Base-by-base conservation (phyloP, 2,888 invertebrate genomes). In the Auanema sp. region DNA sequence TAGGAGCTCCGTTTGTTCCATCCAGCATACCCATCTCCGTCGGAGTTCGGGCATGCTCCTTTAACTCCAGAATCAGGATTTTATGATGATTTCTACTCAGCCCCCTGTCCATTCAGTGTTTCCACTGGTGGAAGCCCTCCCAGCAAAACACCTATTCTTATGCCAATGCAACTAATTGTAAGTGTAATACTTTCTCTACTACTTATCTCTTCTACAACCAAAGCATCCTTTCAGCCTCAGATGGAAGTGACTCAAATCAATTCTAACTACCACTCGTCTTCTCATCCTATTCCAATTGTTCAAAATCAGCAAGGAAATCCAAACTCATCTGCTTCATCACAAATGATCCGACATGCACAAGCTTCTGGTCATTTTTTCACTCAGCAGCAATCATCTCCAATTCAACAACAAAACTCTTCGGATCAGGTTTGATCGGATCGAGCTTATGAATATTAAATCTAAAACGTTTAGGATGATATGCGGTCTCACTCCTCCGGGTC, bases 61-160 rank as follows among this genome's bases (percentile, higher is more conserved):
- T 42, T 74, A 47, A 77, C 78, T 3, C 79, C 79, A 1, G 79
- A 79, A 62, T 68, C 68, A 24, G 79, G 79, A 44, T 79, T 74
- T 64, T 78, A 76, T 68, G 79, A 79, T 12, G 78, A 78, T 54
- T 72, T 60, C 59, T 73, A 68, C 58, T 42, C 42, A 47, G 43
- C 55, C n/a, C 49, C 62, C 1, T 25, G 40, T 18, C 24, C 33
- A 11, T 49, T 14, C 43, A 24, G 23, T 41, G 49, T 52, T 23
- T 53, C 58, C n/a, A 42, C 25, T 11, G 52, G 53, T 5, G 5
- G 21, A 16, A 63, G 54, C 23, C 52, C 58, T n/a, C 50, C 62
- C n/a, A 57, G 59, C 8, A 57, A 55, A 12, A 33, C 33, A 33
- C 33, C 33, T 33, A 47, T 60, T 18, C 53, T 70, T n/a, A 50